Conservation (phyloP, 2,888 invertebrate genomes). For the Euspilapteryx auroguttella region DNA sequence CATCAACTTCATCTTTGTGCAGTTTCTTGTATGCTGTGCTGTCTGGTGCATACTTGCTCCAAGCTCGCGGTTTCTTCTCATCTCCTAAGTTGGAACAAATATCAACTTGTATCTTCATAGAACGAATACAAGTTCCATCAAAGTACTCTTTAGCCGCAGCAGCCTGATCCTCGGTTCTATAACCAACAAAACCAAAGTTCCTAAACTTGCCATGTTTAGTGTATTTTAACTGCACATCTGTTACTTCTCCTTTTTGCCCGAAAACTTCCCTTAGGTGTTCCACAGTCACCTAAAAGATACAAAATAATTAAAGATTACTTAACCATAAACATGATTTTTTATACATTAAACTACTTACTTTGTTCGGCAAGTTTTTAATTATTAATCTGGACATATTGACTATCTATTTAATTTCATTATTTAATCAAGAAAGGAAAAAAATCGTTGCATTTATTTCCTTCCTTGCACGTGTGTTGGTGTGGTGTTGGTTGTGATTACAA, state of each 20-base stretch:
- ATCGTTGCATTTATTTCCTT: no score
- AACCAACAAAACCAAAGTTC: slow-evolving; percentile 93
- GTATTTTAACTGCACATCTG: slow-evolving; percentile 92
- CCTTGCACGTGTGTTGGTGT: no score
- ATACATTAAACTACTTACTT: no score
- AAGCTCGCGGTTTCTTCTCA: slow-evolving; percentile 79
- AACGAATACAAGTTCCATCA: slow-evolving; percentile 82
- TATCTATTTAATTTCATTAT: no score
- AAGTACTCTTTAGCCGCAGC: slow-evolving; percentile 75
- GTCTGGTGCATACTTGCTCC: slow-evolving; percentile 90
- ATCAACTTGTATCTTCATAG: slow-evolving; percentile 80
- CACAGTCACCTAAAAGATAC: slow-evolving; percentile 70
- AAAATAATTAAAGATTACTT: slow-evolving; percentile 13
- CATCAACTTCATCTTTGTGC: slow-evolving; percentile 33
- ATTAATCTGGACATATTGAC: slow-evolving; percentile 79
- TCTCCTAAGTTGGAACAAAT: slow-evolving; percentile 69
- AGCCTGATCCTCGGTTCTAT: slow-evolving; percentile 79
- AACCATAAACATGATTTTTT: no score
- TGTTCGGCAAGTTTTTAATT: slow-evolving; percentile 87
- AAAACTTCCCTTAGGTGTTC: slow-evolving; percentile 77
- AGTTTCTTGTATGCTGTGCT: slow-evolving; percentile 67
- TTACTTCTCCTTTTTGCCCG: slow-evolving; percentile 79
- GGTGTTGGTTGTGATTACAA: no score
- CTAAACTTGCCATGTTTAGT: slow-evolving; percentile 90
- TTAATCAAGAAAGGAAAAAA: no score